These are phyloP conservation scores for Periophthalmus magnuspinnatus DNA, from an alignment of 2,797 vertebrate species.

Conservation along the genomic window DNA sequence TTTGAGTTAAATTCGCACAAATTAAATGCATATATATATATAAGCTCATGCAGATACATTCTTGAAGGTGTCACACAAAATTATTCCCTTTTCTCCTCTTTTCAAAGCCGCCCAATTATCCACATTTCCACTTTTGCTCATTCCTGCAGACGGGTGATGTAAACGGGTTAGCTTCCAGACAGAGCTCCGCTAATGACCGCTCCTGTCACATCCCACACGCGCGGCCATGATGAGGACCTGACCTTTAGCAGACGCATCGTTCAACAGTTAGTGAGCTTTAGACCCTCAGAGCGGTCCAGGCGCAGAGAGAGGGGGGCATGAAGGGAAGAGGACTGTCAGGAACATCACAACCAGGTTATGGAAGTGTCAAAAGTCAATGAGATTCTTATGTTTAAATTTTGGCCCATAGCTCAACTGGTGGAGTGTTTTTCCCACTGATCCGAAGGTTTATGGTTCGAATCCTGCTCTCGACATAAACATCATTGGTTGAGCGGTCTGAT, in stretches of 20 bases:
- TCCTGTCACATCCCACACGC: slow-evolving; percentile 55
- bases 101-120: background rate
- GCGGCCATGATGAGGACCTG: slow-evolving; percentile 68
- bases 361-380: background rate
- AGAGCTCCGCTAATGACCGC: slow-evolving; percentile 65
- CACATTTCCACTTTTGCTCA: background rate
- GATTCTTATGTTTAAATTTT: too few species aligned
- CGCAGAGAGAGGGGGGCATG: background rate
- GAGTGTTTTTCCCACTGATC: too few species aligned
- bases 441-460: too few species aligned
- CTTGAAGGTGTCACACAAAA: background rate
- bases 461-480: too few species aligned
- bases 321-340: slow-evolving; percentile 21
- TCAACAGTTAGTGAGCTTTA: slow-evolving; percentile 66
- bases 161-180: slow-evolving; percentile 46
- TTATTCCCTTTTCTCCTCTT: background rate
- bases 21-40: background rate
- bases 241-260: slow-evolving; percentile 74
- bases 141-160: background rate
- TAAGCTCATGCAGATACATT: background rate
- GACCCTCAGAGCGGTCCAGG: slow-evolving; percentile 39
- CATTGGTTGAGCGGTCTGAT: too few species aligned
- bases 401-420: too few species aligned
- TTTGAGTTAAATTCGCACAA: too few species aligned
- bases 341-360: slow-evolving; percentile 46